phyloP scores from a whole-genome alignment of 2,888 invertebrate genomes.

The Mantis religiosa region DNA sequence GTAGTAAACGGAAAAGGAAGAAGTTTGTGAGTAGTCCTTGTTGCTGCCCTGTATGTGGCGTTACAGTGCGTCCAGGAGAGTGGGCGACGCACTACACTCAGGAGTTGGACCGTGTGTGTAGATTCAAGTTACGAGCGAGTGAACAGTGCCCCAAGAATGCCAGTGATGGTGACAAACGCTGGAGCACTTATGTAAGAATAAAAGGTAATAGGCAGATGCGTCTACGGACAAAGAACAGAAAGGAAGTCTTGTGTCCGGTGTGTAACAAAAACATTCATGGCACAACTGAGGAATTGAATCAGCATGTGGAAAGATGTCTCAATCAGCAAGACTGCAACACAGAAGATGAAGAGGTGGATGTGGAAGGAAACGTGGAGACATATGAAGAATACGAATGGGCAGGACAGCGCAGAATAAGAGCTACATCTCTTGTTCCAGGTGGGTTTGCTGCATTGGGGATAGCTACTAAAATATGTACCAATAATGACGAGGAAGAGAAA shows the following conservation, averaged over 20 bases:
- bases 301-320: slow-evolving; percentile 45
- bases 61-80: slow-evolving; percentile 45
- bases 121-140: slow-evolving; percentile 8
- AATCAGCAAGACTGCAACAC: background rate
- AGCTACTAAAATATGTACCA: background rate
- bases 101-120: slow-evolving; percentile 44
- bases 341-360: slow-evolving; percentile 33
- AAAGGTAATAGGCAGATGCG: slow-evolving; percentile 45
- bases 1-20: background rate
- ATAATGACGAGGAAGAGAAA: background rate
- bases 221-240: slow-evolving; percentile 39
- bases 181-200: slow-evolving; percentile 45
- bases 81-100: slow-evolving; percentile 43
- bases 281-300: slow-evolving; percentile 46
- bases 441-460: background rate
- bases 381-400: slow-evolving; percentile 85
- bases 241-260: slow-evolving; percentile 44
- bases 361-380: slow-evolving; percentile 41
- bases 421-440: background rate
- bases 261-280: slow-evolving; percentile 43
- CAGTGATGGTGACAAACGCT: background rate
- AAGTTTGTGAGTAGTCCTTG: slow-evolving; percentile 32
- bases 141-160: background rate
- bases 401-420: background rate
- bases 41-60: slow-evolving; percentile 47